Evolutionary conservation across 64 coral and sea anemone species (phyloP), one percentile per base, ranked within the genome.

Genomic region (Anthopleura sola): DNA sequence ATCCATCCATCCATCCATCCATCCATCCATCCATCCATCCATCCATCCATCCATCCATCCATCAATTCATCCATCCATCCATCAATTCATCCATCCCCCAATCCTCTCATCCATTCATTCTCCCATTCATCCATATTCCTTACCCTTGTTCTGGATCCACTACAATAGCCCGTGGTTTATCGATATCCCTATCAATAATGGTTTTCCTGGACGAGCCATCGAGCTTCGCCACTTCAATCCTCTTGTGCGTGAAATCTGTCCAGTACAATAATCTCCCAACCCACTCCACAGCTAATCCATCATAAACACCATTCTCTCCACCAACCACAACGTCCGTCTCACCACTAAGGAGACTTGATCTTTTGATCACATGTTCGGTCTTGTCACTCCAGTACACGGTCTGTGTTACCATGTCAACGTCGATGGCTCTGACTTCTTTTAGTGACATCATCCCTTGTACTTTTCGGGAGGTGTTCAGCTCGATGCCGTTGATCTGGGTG

Each of bases 221-320:
- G 8, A 76, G 18, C 60, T 33, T 75, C 17, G 81, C 49, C 1
- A 77, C 81, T 85, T 78, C 88, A 17, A 90, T 90, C 19, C 81
- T 90, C 68, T 90, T 83, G 21, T 32, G 75, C 14, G 57, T 76
- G 24, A 37, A 56, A 78, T 90, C 88, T 10, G 68, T 78, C 64
- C 64, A 90, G 69, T 90, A 90, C 13, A 90, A 15, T 49, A 84
- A 28, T 24, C 64, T 75, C 56, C 82, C 75, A 23, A 77, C 34
- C 88, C 88, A 90, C 18, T 90, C 88, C 33, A 76, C 68, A 9
- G 88, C 88, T 55, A 90, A 26, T 23, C 88, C 88, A 47, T 90
- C 66, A 15, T 84, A 54, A 44, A 58, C 13, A 26, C 88, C 68
- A 5, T 76, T 50, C 36, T 85, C 36, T 36, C 83, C 88, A 40